Percentiles rank a stretch among this genome's conserved stretches.
phyloP scores from a whole-genome alignment of 2,888 invertebrate genomes.

The Caenorhabditis sp. region DNA sequence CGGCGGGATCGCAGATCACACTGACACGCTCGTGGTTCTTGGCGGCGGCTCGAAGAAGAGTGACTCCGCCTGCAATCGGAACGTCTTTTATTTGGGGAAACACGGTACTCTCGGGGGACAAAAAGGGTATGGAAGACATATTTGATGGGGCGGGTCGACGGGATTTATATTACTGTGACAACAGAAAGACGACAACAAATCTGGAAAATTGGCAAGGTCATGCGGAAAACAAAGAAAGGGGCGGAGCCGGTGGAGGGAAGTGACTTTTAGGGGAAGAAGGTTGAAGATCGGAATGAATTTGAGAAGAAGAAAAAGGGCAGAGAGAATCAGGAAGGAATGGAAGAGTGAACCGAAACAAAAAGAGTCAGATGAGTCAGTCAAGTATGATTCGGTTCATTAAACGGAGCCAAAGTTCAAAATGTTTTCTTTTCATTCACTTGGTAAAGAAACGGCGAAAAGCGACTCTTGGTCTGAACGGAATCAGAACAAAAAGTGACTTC shows the following conservation, averaged over 20 bases:
- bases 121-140: constrained; percentile 29
- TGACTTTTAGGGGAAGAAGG: constrained; percentile 18
- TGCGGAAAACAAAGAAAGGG: constrained; percentile 21
- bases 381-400: too few species aligned
- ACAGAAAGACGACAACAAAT: constrained; percentile 26
- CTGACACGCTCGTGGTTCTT: constrained; percentile 97
- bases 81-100: background rate
- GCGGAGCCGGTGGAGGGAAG: constrained; percentile 18
- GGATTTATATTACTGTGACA: constrained; percentile 24
- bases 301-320: background rate
- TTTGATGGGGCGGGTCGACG: constrained; percentile 4
- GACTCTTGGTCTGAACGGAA: too few species aligned
- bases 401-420: too few species aligned
- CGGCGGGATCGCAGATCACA: constrained; percentile 93
- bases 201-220: constrained; percentile 18
- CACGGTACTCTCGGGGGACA: constrained; percentile 43
- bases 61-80: constrained; percentile 88
- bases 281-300: constrained; percentile 1
- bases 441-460: too few species aligned
- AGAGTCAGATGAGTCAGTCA: constrained; percentile 2
- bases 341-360: constrained; percentile 29
- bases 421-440: too few species aligned
- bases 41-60: constrained; percentile 94
- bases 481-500: too few species aligned
- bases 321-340: constrained; percentile 14